Evolutionary conservation across 2,888 invertebrate genomes (phyloP).

Genomic region (Trypoxylon attenuatum): DNA sequence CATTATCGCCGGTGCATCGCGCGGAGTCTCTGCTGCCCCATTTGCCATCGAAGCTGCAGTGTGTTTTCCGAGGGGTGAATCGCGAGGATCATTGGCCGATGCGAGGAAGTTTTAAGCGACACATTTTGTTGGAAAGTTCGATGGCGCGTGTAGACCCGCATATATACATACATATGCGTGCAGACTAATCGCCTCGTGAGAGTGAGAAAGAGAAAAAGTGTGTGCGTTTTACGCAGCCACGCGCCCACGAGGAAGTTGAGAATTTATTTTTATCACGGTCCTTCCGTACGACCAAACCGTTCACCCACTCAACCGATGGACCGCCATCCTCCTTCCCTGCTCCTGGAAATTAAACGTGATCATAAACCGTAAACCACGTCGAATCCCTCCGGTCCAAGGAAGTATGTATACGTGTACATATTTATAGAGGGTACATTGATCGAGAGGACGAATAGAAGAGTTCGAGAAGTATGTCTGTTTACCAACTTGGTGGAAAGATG

Average conservation of each 20-base stretch:
- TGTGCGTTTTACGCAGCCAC: slow-evolving; percentile 37
- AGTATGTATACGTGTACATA: not conserved
- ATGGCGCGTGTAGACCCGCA: not conserved
- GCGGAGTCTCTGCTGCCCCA: too few species aligned
- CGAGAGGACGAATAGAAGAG: too few species aligned
- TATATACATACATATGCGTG: too few species aligned
- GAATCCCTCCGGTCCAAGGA: not conserved
- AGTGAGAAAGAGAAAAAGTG: not conserved
- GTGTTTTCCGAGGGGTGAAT: too few species aligned
- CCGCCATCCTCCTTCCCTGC: slow-evolving; percentile 9
- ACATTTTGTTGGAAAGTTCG: not conserved
- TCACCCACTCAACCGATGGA: slow-evolving; percentile 41
- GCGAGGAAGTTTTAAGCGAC: not conserved
- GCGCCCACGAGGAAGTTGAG: slow-evolving; percentile 53
- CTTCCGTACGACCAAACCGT: slow-evolving; percentile 42
- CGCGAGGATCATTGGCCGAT: not conserved
- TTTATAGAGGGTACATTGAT: too few species aligned
- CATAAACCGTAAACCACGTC: not conserved
- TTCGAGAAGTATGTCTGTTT: too few species aligned
- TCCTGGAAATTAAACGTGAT: slow-evolving; percentile 13
- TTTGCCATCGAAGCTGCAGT: too few species aligned
- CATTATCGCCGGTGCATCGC: too few species aligned
- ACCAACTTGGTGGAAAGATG: too few species aligned
- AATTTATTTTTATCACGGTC: slow-evolving; percentile 60
- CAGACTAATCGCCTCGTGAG: too few species aligned